Conservation (phyloP, 2,797 vertebrate species). For the Sebastiscus tertius region DNA sequence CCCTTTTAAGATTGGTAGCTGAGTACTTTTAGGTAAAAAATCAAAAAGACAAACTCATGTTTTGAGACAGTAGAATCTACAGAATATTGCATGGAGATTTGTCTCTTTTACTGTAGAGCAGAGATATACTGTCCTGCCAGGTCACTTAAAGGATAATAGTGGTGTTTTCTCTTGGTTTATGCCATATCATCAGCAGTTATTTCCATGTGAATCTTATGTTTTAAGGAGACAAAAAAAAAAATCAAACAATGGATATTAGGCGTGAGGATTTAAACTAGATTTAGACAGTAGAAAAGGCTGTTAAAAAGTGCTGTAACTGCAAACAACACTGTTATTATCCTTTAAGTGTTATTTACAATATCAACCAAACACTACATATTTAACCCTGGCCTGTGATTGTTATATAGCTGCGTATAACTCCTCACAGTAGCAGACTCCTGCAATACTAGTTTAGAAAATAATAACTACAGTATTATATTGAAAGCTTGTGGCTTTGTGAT, state of each 20-base stretch:
- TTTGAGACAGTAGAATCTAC: constrained; percentile 9
- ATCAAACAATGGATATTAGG: neutral
- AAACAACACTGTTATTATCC: constrained; percentile 25
- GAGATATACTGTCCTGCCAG: constrained; percentile 4
- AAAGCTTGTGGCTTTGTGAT: constrained; percentile 66
- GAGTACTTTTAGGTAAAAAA: constrained; percentile 28
- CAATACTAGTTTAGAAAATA: constrained; percentile 67
- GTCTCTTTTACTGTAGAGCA: constrained; percentile 26
- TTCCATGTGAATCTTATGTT: neutral
- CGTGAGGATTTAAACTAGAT: constrained; percentile 8
- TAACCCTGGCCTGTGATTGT: constrained; percentile 47
- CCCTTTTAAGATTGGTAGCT: constrained; percentile 14
- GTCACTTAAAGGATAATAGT: constrained; percentile 9
- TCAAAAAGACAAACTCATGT: constrained; percentile 8
- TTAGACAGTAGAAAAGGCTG: constrained; percentile 29
- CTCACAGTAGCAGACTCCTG: constrained; percentile 48
- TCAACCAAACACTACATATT: constrained; percentile 58
- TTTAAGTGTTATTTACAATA: constrained; percentile 22
- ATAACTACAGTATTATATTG: constrained; percentile 64
- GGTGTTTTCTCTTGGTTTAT: constrained; percentile 1
- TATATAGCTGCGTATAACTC: constrained; percentile 24
- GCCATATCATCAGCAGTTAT: constrained; percentile 22
- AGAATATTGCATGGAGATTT: constrained; percentile 31
- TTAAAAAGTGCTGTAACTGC: constrained; percentile 19
- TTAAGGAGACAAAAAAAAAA: constrained; percentile 7